Conservation (phyloP, 1,140 invertebrate genomes). For the Heliothis subflexa region DNA sequence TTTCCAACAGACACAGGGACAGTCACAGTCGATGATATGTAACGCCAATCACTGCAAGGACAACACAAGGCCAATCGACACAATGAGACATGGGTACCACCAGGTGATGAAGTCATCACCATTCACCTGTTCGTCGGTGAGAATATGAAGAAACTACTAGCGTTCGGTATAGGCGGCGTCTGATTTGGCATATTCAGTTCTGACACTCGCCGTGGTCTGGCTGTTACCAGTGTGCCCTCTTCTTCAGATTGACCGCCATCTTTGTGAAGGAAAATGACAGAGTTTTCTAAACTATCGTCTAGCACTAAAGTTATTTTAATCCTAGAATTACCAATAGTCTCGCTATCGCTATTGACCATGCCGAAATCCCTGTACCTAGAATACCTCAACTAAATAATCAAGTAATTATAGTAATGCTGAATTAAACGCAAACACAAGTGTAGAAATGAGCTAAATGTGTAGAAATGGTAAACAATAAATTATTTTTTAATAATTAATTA, state of each 20-base stretch:
- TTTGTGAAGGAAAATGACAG: constrained; percentile 75
- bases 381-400: constrained; percentile 32
- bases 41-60: constrained; percentile 60
- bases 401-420: constrained; percentile 39
- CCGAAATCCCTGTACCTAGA: constrained; percentile 55
- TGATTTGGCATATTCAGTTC: constrained; percentile 95
- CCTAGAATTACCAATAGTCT: constrained; percentile 34
- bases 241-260: constrained; percentile 86
- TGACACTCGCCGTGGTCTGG: constrained; percentile 95
- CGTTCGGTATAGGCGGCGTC: constrained; percentile 97
- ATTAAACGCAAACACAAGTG: constrained; percentile 62
- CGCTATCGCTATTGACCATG: constrained; percentile 56
- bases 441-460: constrained; percentile 59
- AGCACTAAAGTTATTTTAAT: constrained; percentile 40
- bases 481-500: constrained; percentile 53
- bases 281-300: constrained; percentile 49
- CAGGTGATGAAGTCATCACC: constrained; percentile 58
- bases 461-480: constrained; percentile 53
- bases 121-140: constrained; percentile 96
- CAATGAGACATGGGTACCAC: constrained; percentile 83
- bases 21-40: constrained; percentile 48
- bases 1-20: constrained; percentile 44
- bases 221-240: constrained; percentile 89
- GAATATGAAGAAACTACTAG: constrained; percentile 98
- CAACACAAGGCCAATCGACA: constrained; percentile 70